Evolutionary conservation across 2,113 vertebrate genomes (phyloP), one percentile per base, ranked within the genome.

Genomic region (Ploceus nigricollis): DNA sequence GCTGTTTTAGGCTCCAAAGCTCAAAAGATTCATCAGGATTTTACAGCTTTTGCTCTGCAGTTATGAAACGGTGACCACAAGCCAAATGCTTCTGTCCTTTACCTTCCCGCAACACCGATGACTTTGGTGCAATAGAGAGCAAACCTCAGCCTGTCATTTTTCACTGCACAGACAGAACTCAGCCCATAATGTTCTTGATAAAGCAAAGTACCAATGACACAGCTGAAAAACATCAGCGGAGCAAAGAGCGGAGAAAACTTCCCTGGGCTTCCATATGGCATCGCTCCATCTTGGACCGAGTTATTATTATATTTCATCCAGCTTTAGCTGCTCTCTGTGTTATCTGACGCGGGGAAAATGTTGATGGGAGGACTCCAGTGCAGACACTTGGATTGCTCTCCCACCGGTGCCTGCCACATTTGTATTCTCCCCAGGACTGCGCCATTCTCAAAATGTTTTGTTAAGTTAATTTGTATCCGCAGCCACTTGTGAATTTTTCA

Each of bases 381-480:
- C 82, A 94, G 87, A 22, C 87, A 19, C 91, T 75, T 11, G 72
- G 82, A 60, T 75, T 60, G 21, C 87, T 57, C 87, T 75, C 64
- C 76, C 21, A 16, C 68, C 58, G 5, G 40, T 5, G 37, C 7
- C 15, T 57, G 90, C 54, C 16, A 20, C 91, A 91, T 97, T 95
- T 85, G 89, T 93, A 96, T 95, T 94, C 95, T 87, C 58, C 78
- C 81, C 94, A 37, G 83, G 31, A 56, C 93, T 20, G 91, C 28
- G 9, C 72, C 51, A 82, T 64, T 95, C 77, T 85, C 93, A 72
- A 80, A 90, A 89, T 86, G 89, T 86, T 97, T 95, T 96, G 93
- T 92, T 92, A 86, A 88, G 92, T 93, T 95, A 95, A 96, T 97
- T 96, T 96, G 92, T 96, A 93, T 89, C 94, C 27, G 66, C 93